Evolutionary conservation across 2,797 vertebrate genomes (phyloP).

Genomic region (Pogoniulus pusillus): DNA sequence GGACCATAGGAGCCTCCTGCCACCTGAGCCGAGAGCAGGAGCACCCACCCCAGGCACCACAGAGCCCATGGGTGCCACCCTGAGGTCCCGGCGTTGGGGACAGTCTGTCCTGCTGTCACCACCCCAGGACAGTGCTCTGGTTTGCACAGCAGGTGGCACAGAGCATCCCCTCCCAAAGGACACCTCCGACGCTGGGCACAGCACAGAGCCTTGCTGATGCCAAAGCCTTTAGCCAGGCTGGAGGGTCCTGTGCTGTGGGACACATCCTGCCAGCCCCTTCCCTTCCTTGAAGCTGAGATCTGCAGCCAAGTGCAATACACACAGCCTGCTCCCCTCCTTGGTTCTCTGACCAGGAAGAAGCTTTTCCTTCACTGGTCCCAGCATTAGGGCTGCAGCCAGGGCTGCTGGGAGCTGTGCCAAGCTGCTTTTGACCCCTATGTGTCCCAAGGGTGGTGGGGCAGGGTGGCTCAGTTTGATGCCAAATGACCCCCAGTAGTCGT

Average conservation of each 20-base stretch:
- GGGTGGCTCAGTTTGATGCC: not conserved
- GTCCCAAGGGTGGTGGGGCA: rapidly evolving
- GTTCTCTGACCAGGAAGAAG: rapidly evolving
- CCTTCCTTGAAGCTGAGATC: not conserved
- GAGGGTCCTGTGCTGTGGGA: rapidly evolving
- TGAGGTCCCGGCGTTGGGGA: rapidly evolving
- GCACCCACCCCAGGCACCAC: not conserved
- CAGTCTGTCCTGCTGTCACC: not conserved
- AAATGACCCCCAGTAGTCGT: not conserved
- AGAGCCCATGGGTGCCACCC: not conserved
- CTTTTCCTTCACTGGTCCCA: not conserved
- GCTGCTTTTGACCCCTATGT: rapidly evolving
- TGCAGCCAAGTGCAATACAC: conserved; percentile 13
- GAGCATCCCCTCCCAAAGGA: not conserved
- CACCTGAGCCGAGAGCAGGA: conserved; percentile 69
- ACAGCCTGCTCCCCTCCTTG: not conserved
- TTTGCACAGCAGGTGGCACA: rapidly evolving
- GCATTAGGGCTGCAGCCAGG: not conserved
- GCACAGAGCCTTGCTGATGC: not conserved
- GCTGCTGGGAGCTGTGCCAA: not conserved
- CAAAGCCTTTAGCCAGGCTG: not conserved
- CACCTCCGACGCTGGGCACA: not conserved
- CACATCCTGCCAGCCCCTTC: not conserved
- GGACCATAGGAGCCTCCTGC: conserved; percentile 7
- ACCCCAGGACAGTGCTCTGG: not conserved